Percentiles rank a stretch among this genome's conserved stretches.
Conservation (phyloP, 2,888 invertebrate species). For the Thysanoteuthis rhombus region DNA sequence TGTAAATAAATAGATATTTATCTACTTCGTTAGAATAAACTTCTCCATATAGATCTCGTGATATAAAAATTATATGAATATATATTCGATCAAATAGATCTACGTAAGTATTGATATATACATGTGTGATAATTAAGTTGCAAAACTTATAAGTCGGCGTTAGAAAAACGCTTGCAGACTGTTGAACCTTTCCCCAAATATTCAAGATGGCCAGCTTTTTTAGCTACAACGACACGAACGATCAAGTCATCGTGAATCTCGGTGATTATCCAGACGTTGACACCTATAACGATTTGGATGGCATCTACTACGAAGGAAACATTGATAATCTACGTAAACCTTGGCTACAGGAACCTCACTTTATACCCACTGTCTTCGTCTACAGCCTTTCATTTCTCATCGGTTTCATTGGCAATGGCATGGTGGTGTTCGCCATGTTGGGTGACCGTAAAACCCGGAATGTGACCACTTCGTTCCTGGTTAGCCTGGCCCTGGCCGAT, state of each 20-base stretch:
- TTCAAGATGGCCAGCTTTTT: background rate
- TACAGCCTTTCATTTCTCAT: conserved; percentile 64
- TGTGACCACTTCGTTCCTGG: conserved; percentile 64
- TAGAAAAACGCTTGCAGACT: background rate
- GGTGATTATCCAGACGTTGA: background rate
- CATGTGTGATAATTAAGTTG: too few species aligned
- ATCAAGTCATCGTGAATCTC: background rate
- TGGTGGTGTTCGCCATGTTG: conserved; percentile 69
- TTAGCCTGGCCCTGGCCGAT: conserved; percentile 68
- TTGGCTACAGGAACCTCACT: conserved; percentile 51
- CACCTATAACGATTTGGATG: conserved; percentile 33
- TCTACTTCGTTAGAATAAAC: too few species aligned
- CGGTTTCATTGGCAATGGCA: conserved; percentile 69
- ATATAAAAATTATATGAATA: too few species aligned
- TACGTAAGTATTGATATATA: too few species aligned
- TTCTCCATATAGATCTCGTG: too few species aligned
- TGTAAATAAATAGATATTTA: too few species aligned
- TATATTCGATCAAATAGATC: too few species aligned
- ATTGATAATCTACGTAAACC: conserved; percentile 43
- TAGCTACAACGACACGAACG: background rate
- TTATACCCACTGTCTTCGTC: conserved; percentile 54
- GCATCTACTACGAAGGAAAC: conserved; percentile 43
- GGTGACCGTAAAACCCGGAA: conserved; percentile 64
- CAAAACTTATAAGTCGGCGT: too few species aligned
- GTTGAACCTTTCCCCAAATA: background rate